phyloP scores from a whole-genome alignment of 1,140 invertebrate species.

The Pseudachorutes palmiensis region DNA sequence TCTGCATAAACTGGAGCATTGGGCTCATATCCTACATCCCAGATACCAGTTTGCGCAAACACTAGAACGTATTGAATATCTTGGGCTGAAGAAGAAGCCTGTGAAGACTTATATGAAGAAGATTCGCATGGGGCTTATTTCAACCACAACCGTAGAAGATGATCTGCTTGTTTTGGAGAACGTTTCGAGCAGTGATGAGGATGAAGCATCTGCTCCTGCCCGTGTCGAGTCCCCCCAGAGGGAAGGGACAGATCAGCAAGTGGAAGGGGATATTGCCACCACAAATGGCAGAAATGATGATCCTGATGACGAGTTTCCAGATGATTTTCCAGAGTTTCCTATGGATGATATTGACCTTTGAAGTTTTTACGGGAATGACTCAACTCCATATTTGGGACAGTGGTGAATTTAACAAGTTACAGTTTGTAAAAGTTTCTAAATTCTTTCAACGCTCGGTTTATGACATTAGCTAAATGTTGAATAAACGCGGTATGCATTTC shows the following conservation, averaged over 20 bases:
- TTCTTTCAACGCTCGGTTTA: too few species aligned
- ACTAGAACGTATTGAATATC: slow-evolving; percentile 65
- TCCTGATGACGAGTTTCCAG: neutral
- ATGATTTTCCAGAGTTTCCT: neutral
- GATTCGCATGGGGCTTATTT: slow-evolving; percentile 55
- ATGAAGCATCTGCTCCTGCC: neutral
- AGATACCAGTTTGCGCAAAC: slow-evolving; percentile 79
- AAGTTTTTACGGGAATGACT: too few species aligned
- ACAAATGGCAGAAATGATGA: too few species aligned
- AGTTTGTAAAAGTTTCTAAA: too few species aligned
- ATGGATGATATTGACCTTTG: too few species aligned
- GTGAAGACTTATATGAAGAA: slow-evolving; percentile 54
- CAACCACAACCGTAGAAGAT: slow-evolving; percentile 20
- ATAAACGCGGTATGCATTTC: too few species aligned
- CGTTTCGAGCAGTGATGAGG: neutral
- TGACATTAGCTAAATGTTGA: too few species aligned
- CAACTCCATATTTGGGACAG: too few species aligned
- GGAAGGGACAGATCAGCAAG: too few species aligned
- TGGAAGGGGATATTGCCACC: too few species aligned
- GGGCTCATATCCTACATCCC: slow-evolving; percentile 82
- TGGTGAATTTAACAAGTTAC: too few species aligned
- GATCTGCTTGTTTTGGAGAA: slow-evolving; percentile 8
- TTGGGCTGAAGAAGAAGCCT: slow-evolving; percentile 61
- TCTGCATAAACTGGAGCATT: slow-evolving; percentile 77
- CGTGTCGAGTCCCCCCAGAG: too few species aligned